These are phyloP conservation scores for Drosophila repleta DNA, from an alignment of 1,140 invertebrate genomes.

Conservation along the genomic window DNA sequence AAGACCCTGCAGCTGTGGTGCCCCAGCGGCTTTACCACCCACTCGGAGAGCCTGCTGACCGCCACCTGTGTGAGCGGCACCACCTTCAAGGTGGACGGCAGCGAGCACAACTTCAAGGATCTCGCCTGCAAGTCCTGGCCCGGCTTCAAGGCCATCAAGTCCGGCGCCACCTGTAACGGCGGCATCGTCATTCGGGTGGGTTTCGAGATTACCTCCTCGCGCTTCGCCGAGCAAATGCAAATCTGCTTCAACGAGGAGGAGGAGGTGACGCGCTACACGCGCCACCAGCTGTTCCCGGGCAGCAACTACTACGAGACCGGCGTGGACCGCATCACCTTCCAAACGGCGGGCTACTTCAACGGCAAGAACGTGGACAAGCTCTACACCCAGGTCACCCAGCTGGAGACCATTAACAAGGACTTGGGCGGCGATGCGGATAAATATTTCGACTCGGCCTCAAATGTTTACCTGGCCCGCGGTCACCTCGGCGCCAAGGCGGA, in stretches of 20 bases:
- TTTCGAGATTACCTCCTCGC: conserved; percentile 62
- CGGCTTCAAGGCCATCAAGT: conserved; percentile 75
- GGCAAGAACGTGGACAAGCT: conserved; percentile 77
- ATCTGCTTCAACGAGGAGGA: conserved; percentile 84
- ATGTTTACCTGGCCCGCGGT: conserved; percentile 86
- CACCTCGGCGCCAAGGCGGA: conserved; percentile 89
- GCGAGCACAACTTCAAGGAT: conserved; percentile 65
- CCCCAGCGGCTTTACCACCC: conserved; percentile 56
- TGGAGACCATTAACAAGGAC: conserved; percentile 67
- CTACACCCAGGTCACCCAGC: conserved; percentile 77
- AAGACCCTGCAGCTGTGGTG: conserved; percentile 69
- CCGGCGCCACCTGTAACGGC: conserved; percentile 72
- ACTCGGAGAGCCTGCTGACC: conserved; percentile 53
- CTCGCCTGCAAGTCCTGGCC: conserved; percentile 76
- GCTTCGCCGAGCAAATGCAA: conserved; percentile 82
- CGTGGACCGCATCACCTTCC: conserved; percentile 81
- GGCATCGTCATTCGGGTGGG: conserved; percentile 74
- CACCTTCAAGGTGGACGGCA: conserved; percentile 68
- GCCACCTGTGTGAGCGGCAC: conserved; percentile 72
- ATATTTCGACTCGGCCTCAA: conserved; percentile 59
- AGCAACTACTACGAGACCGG: conserved; percentile 76
- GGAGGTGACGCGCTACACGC: conserved; percentile 83
- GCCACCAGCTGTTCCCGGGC: conserved; percentile 70
- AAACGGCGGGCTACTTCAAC: conserved; percentile 70
- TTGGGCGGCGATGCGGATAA: conserved; percentile 68